Conservation (phyloP, 2,888 invertebrate genomes). For the Idaea biselata region DNA sequence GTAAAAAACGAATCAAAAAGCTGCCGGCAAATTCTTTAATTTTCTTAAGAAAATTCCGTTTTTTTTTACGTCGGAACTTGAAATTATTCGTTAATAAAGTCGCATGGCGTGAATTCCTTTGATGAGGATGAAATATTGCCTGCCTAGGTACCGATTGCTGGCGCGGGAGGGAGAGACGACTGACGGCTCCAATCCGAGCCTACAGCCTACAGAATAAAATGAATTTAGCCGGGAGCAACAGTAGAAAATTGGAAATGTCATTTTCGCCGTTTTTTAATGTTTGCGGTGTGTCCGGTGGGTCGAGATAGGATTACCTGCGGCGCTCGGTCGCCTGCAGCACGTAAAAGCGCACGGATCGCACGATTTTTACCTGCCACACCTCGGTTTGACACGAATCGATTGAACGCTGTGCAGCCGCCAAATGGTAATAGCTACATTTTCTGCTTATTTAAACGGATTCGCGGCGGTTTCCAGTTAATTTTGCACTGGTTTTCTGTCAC, state of each 20-base stretch:
- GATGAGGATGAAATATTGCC: slow-evolving; percentile 74
- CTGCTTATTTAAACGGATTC: slow-evolving; percentile 37
- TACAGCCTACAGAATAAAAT: slow-evolving; percentile 74
- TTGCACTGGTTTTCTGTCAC: background rate
- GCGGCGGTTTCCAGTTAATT: slow-evolving; percentile 2
- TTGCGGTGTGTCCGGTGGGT: slow-evolving; percentile 62
- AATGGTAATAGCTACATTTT: slow-evolving; percentile 50
- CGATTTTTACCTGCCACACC: slow-evolving; percentile 56
- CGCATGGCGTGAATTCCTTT: slow-evolving; percentile 64
- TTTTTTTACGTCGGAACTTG: slow-evolving; percentile 53
- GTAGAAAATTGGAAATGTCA: slow-evolving; percentile 82
- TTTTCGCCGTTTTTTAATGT: slow-evolving; percentile 80
- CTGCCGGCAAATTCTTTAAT: slow-evolving; percentile 61
- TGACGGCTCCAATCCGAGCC: slow-evolving; percentile 64
- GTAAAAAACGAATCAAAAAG: slow-evolving; percentile 57
- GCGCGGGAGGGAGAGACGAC: slow-evolving; percentile 19
- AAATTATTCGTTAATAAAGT: slow-evolving; percentile 73
- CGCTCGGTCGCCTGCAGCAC: slow-evolving; percentile 45
- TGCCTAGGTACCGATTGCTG: slow-evolving; percentile 50
- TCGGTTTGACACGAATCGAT: slow-evolving; percentile 60
- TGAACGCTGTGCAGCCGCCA: slow-evolving; percentile 47
- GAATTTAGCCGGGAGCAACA: slow-evolving; percentile 74
- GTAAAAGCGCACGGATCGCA: slow-evolving; percentile 36
- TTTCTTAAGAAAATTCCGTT: slow-evolving; percentile 65
- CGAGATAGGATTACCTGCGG: slow-evolving; percentile 65